phyloP scores from a whole-genome alignment of 2,113 vertebrate species.

The Notechis scutatus region DNA sequence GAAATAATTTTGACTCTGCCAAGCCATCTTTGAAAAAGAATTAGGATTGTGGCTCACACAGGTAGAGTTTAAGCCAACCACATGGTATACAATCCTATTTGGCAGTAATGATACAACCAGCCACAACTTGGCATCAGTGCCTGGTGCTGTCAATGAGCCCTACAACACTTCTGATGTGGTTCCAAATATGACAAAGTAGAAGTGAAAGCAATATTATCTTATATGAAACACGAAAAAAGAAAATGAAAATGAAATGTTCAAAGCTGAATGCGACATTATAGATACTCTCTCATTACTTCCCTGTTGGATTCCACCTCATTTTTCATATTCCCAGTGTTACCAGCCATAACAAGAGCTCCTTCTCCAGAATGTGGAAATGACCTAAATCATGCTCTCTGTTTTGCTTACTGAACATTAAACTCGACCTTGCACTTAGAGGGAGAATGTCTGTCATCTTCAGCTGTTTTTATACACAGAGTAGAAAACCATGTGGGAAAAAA shows the following conservation, averaged over 20 bases:
- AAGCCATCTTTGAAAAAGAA: neutral
- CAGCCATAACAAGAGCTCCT: conserved; percentile 4
- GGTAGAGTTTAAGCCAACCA: neutral
- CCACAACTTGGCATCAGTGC: neutral
- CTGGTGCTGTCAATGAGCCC: neutral
- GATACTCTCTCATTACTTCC: neutral
- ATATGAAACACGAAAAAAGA: neutral
- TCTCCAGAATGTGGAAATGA: neutral
- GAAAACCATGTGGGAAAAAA: conserved; percentile 6
- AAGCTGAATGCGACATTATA: neutral
- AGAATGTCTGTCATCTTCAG: neutral
- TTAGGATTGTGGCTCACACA: neutral
- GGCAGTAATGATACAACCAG: neutral
- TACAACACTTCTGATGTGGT: neutral
- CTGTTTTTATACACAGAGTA: neutral
- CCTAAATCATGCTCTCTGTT: conserved; percentile 1
- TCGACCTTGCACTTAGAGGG: neutral
- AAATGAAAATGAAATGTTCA: neutral
- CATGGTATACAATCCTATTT: neutral
- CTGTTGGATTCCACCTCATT: neutral
- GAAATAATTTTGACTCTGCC: neutral
- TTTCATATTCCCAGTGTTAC: neutral
- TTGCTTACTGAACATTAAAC: neutral
- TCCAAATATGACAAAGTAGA: neutral
- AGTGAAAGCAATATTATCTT: neutral